Base-by-base conservation (phyloP, 2,113 vertebrate species). In the Esox niger region DNA sequence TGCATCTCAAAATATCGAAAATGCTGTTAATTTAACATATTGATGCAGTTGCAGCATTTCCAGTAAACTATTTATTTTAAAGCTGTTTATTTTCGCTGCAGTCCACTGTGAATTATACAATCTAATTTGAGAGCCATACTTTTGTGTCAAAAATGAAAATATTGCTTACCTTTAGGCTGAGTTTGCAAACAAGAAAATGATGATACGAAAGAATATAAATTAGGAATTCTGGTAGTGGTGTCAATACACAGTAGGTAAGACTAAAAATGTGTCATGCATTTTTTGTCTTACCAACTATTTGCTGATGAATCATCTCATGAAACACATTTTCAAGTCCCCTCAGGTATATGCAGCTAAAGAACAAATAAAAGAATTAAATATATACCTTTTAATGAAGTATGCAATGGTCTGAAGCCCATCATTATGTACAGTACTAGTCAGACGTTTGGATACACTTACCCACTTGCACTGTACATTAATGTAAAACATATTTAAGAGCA, bases 181-280 rank as follows among this genome's bases (percentile, higher is more conserved):
- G 4, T 76, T 73, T 17, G 77, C 68, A 81, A 85, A 83, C 71
- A 69, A 27, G 69, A 69, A 76, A 65, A 29, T 26, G 2, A 58
- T 75, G 76, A 76, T 55, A 47, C 67, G 9, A 6, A 71, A 76
- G 69, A 57, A 74, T 64, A 72, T 74, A 73, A 75, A 75, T 78
- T 49, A 80, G 76, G 52, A 81, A 76, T 81, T 74, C 73, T 81
- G 73, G 75, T 75, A 75, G 65, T 62, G 63, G 77, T 83, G 73
- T 84, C 79, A 72, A 76, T 84, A 82, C 64, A 68, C 62, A 66
- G 84, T 84, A 76, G n/a, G n/a, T n/a, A n/a, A n/a, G n/a, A n/a
- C n/a, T n/a, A n/a, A n/a, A n/a, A 76, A 78, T 67, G 61, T 62
- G 31, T 80, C 78, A 80, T 73, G 73, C 59, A 75, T 75, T 82